Base-by-base conservation (phyloP, 2,888 invertebrate genomes). In the Taphrorychus bicolor region DNA sequence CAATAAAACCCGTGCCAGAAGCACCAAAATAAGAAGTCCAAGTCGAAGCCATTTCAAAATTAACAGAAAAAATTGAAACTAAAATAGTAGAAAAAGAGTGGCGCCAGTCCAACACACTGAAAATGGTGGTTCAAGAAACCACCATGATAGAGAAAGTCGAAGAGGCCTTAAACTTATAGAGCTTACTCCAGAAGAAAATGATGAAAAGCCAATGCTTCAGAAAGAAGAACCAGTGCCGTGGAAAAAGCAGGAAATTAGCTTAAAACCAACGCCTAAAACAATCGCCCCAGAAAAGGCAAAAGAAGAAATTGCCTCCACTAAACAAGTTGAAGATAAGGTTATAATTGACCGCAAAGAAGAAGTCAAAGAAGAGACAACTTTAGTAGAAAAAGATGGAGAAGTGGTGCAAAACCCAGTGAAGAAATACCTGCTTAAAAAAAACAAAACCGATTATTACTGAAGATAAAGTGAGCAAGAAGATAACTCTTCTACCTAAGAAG, bases 241-340 rank as follows among this genome's bases (percentile, higher is more conserved):
- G 87, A 91, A 86, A 9, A 86, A 90, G 75, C 88, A 91, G 80
- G 83, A 85, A 66, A 82, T 87, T 18, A 80, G 76, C 40, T 75
- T 87, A 14, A 88, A 86, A 70, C 81, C 77, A 71, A 76, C 83
- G 1, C 77, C 75, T 61, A 72, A 69, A 7, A 78, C 83, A 67
- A 81, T 79, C 72, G n/a, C n/a, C n/a, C n/a, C n/a, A n/a, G 41
- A 54, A 22, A 14, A 41, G 17, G 49, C 23, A 7, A 56, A 52
- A 51, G 32, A 24, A 5, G 19, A 48, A 49, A 24, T 51, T 4
- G 22, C 21, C 11, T 14, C 51, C 3, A 19, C 21, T 18, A 49
- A 59, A 14, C 64, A 68, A 18, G 42, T 62, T 23, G 65, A 70
- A 62, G 70, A 70, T 24, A 23, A 56, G 40, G 51, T 58, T 40